Conservation (phyloP, 2,797 vertebrate species). For the Vipera ursinii region DNA sequence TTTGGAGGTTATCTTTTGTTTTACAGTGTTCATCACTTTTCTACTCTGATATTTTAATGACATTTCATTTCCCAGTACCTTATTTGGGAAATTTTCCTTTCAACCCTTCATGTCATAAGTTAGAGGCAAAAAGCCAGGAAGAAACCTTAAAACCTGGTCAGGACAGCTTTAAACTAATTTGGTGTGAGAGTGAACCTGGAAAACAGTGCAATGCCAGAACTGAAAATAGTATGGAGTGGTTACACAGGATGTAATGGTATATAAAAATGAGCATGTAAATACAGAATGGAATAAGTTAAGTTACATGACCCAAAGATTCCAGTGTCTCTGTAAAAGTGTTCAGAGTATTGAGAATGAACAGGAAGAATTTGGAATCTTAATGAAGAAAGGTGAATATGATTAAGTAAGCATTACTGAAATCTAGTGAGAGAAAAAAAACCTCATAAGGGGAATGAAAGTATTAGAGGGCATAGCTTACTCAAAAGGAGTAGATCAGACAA, state of each 20-base stretch:
- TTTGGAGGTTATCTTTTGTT: constrained; percentile 18
- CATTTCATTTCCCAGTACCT: background rate
- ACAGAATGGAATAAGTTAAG: background rate
- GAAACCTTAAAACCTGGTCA: background rate
- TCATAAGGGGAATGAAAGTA: background rate
- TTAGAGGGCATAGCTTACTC: background rate
- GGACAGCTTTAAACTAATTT: background rate
- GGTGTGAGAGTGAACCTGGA: background rate
- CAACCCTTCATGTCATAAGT: background rate
- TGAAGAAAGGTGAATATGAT: background rate
- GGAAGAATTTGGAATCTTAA: background rate
- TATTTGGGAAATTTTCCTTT: background rate
- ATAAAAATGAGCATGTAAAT: background rate
- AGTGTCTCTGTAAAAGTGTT: background rate
- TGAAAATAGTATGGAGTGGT: background rate
- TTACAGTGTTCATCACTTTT: constrained; percentile 3
- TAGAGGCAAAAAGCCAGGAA: background rate
- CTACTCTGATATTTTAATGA: background rate
- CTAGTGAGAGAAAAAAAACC: background rate
- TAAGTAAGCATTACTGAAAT: background rate
- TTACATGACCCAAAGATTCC: background rate
- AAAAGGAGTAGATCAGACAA: background rate
- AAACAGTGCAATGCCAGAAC: background rate
- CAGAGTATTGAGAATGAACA: background rate
- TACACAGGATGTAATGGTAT: background rate